Evolutionary conservation across 1,140 invertebrate species (phyloP), one percentile per base, ranked within the genome.

Genomic region (Meloidogyne exigua): DNA sequence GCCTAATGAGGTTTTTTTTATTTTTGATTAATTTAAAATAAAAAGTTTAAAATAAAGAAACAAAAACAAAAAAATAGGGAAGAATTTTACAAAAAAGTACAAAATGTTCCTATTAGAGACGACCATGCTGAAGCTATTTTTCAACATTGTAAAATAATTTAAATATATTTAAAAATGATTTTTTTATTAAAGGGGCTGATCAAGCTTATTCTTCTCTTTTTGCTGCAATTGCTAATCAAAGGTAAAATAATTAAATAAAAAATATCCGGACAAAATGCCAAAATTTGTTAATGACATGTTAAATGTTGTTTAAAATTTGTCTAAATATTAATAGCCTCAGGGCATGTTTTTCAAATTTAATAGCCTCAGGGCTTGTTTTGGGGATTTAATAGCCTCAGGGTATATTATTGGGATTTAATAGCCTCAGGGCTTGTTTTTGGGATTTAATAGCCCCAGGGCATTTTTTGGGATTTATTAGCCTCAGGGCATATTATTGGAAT

Each of bases 41-140:
- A 57, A 57, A n/a, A 57, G 21, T 57, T 57, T 57, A 9, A 57
- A n/a, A 7, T 57, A 5, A 15, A 57, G 49, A 57, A 57, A 57
- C 49, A 57, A 25, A 73, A 32, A 28, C 57, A 73, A 26, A 21
- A 13, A 65, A 57, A 32, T 64, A 49, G 49, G 15, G 49, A 73
- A 23, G 71, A 73, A 57, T 73, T 73, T 57, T 11, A 12, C 21
- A 57, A 32, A 28, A 73, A 73, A 11, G 71, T 62, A 21, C 71
- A 65, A 13, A 65, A 57, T n/a, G 28, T 64, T n/a, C 71, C 71
- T 10, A 73, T 73, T 32, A 64, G 13, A 25, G 71, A 73, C 28
- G 71, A 73, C 57, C 71, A 73, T 73, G 71, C 57, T 62, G n/a
- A 64, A n/a, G 44, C 36, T 9, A 73, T 73, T 62, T 64, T 73